A percentile compares a stretch with the other conserved stretches of the same genome.
Conservation (phyloP, 1,140 invertebrate species). For the Cheumatopsyche charites region DNA sequence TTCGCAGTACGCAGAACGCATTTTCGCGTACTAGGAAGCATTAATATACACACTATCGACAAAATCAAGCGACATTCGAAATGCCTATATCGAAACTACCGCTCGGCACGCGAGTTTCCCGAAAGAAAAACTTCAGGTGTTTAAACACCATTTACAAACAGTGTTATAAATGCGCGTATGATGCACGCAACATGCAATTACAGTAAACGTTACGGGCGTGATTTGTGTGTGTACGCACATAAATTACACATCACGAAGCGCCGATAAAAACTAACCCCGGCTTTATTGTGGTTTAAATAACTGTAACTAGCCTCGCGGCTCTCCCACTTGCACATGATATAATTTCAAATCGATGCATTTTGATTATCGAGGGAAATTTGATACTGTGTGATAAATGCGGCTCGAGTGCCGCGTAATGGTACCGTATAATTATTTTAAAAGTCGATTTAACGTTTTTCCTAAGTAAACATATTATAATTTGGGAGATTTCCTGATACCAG, state of each 20-base stretch:
- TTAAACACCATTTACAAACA: background rate
- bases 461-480: no score
- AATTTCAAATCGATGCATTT: background rate
- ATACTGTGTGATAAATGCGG: no score
- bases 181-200: constrained; percentile 20
- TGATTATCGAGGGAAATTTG: background rate
- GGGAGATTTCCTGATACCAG: no score
- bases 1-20: no score
- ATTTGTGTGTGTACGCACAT: constrained; percentile 20
- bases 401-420: no score
- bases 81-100: no score
- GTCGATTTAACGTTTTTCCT: no score
- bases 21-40: no score
- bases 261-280: constrained; percentile 24
- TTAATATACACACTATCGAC: no score
- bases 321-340: background rate
- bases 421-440: no score
- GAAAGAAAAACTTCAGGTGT: background rate
- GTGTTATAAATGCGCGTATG: background rate
- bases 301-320: background rate
- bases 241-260: constrained; percentile 16
- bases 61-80: no score
- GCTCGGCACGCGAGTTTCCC: background rate
- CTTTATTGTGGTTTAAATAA: constrained; percentile 3
- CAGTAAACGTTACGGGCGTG: constrained; percentile 15